Conservation (phyloP, 2,113 vertebrate species). For the Caloenas nicobarica region DNA sequence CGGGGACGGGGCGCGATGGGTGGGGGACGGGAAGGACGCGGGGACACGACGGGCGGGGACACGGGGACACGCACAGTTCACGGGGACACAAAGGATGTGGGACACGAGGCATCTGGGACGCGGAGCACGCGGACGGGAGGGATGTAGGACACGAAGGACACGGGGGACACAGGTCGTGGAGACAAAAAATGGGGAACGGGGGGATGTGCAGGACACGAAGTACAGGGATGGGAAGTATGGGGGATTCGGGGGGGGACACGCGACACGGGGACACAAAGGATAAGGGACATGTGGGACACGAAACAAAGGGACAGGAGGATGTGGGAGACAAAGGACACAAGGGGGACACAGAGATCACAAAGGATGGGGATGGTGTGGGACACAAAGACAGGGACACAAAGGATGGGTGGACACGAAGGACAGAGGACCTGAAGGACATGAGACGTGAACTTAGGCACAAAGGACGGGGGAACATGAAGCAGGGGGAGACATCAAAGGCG, state of each 20-base stretch:
- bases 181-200: background rate
- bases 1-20: too few relatives aligned
- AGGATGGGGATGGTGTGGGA: background rate
- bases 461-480: background rate
- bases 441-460: background rate
- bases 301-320: background rate
- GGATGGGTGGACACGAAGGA: background rate
- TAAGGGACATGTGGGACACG: too few relatives aligned
- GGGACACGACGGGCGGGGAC: background rate
- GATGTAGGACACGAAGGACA: background rate
- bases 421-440: fast-evolving
- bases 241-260: background rate
- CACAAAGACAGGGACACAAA: background rate
- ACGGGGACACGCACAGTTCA: background rate
- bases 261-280: background rate
- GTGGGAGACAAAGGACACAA: background rate
- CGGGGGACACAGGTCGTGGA: background rate
- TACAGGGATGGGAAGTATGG: too few relatives aligned
- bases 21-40: background rate
- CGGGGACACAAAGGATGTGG: background rate
- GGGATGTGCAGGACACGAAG: background rate
- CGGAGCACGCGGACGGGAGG: background rate
- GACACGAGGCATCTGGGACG: background rate
- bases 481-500: background rate
- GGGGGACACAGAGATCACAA: background rate